These are phyloP conservation scores for Chesias legatella DNA, from an alignment of 2,888 invertebrate species.

Conservation along the genomic window DNA sequence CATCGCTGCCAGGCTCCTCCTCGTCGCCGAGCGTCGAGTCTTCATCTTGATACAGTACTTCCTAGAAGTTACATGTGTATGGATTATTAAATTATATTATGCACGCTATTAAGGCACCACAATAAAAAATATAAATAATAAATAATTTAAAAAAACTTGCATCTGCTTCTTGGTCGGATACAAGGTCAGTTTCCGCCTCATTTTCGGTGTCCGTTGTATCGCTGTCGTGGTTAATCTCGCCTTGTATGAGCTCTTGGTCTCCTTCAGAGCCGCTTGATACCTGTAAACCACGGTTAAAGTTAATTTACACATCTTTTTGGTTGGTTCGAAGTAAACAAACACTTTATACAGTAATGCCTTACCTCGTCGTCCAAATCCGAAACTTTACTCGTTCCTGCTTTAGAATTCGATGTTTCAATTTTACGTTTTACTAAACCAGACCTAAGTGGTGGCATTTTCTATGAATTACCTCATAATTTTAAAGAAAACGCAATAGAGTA, in stretches of 20 bases:
- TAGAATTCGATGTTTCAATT: slow-evolving; percentile 33
- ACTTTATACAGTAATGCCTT: too few species aligned
- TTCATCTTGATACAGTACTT: slow-evolving; percentile 77
- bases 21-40: slow-evolving; percentile 66
- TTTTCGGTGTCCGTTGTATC: slow-evolving; percentile 63
- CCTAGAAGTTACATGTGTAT: slow-evolving; percentile 41
- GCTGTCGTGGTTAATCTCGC: slow-evolving; percentile 45
- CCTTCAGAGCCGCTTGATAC: slow-evolving; percentile 31
- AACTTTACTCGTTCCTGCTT: slow-evolving; percentile 22
- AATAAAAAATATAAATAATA: too few species aligned
- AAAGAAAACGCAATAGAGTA: not conserved
- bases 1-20: slow-evolving; percentile 30
- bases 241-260: slow-evolving; percentile 45
- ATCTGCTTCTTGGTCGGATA: slow-evolving; percentile 65
- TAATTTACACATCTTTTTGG: too few species aligned
- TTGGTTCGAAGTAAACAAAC: slow-evolving; percentile 7
- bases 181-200: slow-evolving; percentile 66
- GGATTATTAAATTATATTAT: not conserved
- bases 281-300: slow-evolving; percentile 4
- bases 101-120: not conserved
- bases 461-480: slow-evolving; percentile 10
- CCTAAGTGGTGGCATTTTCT: slow-evolving; percentile 66
- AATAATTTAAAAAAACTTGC: slow-evolving; percentile 40
- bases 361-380: slow-evolving; percentile 40
- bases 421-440: slow-evolving; percentile 64